Base-by-base conservation (phyloP, 2,888 invertebrate genomes). In the Nephrocerus scutellatus region DNA sequence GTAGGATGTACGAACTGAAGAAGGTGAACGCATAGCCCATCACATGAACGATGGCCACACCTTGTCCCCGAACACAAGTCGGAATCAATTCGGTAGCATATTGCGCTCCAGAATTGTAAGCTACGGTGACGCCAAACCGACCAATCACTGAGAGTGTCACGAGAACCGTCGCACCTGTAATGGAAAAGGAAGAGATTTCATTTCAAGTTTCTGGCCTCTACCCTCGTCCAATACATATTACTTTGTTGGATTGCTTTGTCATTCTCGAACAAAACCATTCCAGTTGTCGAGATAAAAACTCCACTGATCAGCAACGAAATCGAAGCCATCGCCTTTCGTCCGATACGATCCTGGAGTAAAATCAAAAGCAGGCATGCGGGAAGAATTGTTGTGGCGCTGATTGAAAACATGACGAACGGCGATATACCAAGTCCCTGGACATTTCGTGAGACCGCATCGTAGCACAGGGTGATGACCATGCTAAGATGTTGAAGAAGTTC, bases 81-180 rank as follows among this genome's bases (percentile, higher is more conserved):
- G 79, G 79, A 39, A 78, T 74, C 18, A 79, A 54, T 54, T 79
- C 79, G 2, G 78, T 75, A 15, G 77, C 76, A 52, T 79, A 79
- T 53, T 79, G 79, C 4, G 75, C 73, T 4, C 74, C 75, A 3
- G 78, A 77, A 55, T 78, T 78, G 55, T 77, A 79, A 10, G 77
- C 76, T 6, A 76, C 71, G 15, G 75, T 76, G 4, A 79, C 74
- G n/a, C 73, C 72, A 38, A 79, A 70, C 28, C 79, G 67, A 2
- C 76, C 74, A 37, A 74, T 59, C 10, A 76, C 62, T 2, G 73
- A 71, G 18, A 77, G 55, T 13, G 56, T 47, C 5, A 72, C 62
- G 12, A 73, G 60, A 16, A 72, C 25, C 1, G 43, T 42, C 2
- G 54, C 51, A 35, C 49, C 63, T 63, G 32, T 0, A 37, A 35